Percentiles rank a stretch among this genome's conserved stretches.
Evolutionary conservation across 1,140 invertebrate species (phyloP).

Genomic region (Cyclina sinensis): DNA sequence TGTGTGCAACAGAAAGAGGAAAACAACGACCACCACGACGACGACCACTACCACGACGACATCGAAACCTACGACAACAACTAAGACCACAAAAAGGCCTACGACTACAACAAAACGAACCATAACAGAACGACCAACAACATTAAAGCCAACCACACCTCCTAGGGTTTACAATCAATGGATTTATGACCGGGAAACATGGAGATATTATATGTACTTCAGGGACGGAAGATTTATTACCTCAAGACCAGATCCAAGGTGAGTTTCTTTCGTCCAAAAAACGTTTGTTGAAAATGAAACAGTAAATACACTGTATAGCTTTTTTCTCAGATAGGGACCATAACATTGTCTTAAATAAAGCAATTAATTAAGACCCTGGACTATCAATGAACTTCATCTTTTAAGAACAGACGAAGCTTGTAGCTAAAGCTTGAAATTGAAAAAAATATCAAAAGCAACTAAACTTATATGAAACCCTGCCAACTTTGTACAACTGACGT

Average conservation of each 20-base stretch:
- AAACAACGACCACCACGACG: constrained; percentile 33
- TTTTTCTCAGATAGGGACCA: no score
- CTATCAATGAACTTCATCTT: no score
- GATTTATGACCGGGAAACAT: constrained; percentile 53
- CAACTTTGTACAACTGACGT: no score
- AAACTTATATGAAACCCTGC: no score
- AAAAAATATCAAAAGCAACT: no score
- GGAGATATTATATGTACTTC: constrained; percentile 50
- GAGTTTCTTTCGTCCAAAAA: no score
- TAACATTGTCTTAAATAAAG: no score
- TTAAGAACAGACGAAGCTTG: no score
- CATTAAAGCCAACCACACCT: not conserved
- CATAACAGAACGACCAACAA: not conserved
- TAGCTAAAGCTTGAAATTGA: no score
- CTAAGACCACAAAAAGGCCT: not conserved
- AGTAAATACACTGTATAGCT: no score
- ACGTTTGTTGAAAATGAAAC: no score
- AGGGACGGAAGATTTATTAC: constrained; percentile 52
- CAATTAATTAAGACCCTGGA: no score
- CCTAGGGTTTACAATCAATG: constrained; percentile 27
- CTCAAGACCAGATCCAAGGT: constrained; percentile 58
- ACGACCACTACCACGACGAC: constrained; percentile 22
- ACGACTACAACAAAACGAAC: not conserved
- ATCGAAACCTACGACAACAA: constrained; percentile 11
- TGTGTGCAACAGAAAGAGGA: constrained; percentile 27